Base-by-base conservation (phyloP, 1,140 invertebrate genomes). In the Sarcophaga peregrina region DNA sequence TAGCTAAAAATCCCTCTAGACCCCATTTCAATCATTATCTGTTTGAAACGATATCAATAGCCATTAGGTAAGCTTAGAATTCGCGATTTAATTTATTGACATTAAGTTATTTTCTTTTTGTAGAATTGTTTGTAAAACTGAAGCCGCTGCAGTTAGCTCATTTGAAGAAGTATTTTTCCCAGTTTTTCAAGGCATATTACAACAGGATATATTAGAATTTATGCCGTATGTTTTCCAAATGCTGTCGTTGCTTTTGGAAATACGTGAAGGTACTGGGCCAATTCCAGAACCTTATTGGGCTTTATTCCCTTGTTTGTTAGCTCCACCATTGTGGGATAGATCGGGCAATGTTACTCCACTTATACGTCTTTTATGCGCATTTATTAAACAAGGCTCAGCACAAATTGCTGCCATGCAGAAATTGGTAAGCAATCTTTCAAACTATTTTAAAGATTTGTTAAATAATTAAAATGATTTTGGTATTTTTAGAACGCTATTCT, bases 181-280 rank as follows among this genome's bases (percentile, higher is more conserved):
- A 9, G 96, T 97, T 82, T 98, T 99, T 90, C 96, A 98, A 92
- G 94, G 94, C 81, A 98, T 99, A 87, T 91, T 99, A 0, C 95
- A 97, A 86, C 95, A 98, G 91, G 98, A 99, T 91, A 95, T 99
- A 81, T 95, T 97, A 93, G 98, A 99, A 92, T 99, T 99, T 92
- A 95, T 98, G 90, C 98, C 98, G 0, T 99, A 99, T 91, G 96
- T 98, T 52, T 98, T 99, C 90, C 98, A 99, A 96, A 94, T 99
- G 88, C 91, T 99, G 50, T 97, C 97, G 0, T 91, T 99, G 7
- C 91, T 99, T 50, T 92, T 99, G 89, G 97, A 99, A 91, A 91
- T 97, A 82, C 95, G 96, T 83, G 91, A 92, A 10, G 83, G 87
- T 81, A 85, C 84, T 45, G 91, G 91, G 13, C 85, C 90, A 10